phyloP scores from a whole-genome alignment of 2,797 vertebrate genomes.

The Microctenopoma stevenorrisi region DNA sequence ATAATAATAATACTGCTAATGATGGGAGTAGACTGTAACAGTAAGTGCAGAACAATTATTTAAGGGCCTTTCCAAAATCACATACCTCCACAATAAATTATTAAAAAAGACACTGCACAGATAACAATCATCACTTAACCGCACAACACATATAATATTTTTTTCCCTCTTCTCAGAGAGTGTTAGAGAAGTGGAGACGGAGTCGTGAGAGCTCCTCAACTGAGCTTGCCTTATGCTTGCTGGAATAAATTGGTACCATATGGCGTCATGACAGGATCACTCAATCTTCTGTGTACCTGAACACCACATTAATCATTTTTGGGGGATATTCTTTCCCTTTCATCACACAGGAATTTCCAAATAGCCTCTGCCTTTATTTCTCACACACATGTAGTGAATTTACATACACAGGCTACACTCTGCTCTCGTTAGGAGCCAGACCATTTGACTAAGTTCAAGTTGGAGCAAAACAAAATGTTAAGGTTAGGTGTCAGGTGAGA shows the following conservation, averaged over 20 bases:
- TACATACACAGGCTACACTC: conserved; percentile 79
- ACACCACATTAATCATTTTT: conserved; percentile 89
- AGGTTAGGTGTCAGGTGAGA: conserved; percentile 78
- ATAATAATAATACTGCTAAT: conserved; percentile 36
- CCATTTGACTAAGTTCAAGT: conserved; percentile 77
- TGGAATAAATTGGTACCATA: conserved; percentile 88
- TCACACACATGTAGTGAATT: conserved; percentile 83
- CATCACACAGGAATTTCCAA: conserved; percentile 87
- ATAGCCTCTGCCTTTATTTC: conserved; percentile 80
- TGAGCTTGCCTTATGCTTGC: conserved; percentile 83
- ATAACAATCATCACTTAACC: conserved; percentile 41
- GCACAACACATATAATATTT: neutral
- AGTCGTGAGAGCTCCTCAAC: conserved; percentile 77
- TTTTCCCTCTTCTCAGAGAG: conserved; percentile 38
- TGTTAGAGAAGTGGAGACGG: conserved; percentile 26
- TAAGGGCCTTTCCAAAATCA: conserved; percentile 21
- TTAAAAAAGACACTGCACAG: conserved; percentile 32
- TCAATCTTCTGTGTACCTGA: conserved; percentile 88
- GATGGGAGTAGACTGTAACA: conserved; percentile 32
- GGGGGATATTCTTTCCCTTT: conserved; percentile 85
- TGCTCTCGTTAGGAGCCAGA: conserved; percentile 77
- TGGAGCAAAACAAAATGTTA: conserved; percentile 78
- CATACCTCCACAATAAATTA: conserved; percentile 28
- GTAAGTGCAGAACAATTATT: conserved; percentile 36
- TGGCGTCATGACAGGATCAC: conserved; percentile 87